Percentiles rank a stretch among this genome's conserved stretches.
phyloP scores from a whole-genome alignment of 2,797 vertebrate genomes.

The Echeneis naucrates region DNA sequence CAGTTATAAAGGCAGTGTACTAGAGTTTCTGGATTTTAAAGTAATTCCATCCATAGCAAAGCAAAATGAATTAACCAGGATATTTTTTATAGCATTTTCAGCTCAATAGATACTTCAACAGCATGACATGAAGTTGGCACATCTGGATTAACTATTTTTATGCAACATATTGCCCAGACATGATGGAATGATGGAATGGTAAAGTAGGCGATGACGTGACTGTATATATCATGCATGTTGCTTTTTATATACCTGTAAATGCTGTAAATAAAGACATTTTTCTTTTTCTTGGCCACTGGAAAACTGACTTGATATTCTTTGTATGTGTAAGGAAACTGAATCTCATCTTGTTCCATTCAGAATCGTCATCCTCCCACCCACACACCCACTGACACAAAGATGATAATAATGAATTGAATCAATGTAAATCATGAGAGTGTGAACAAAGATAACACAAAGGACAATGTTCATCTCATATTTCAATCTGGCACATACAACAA shows the following conservation, averaged over 20 bases:
- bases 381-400: slow-evolving; percentile 16
- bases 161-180: not conserved
- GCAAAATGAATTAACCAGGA: not conserved
- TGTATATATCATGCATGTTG: slow-evolving; percentile 37
- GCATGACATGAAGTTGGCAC: not conserved
- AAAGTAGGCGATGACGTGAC: not conserved
- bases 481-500: not conserved
- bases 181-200: not conserved
- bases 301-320: not conserved
- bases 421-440: slow-evolving; percentile 1
- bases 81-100: slow-evolving; percentile 4
- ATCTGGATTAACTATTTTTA: not conserved
- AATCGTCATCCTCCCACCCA: not conserved
- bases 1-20: not conserved
- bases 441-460: not conserved
- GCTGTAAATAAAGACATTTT: slow-evolving; percentile 48
- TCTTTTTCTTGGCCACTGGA: slow-evolving; percentile 4
- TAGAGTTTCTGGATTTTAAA: slow-evolving; percentile 15
- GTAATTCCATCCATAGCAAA: not conserved
- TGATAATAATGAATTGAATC: slow-evolving; percentile 3
- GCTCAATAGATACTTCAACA: not conserved
- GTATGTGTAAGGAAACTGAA: slow-evolving; percentile 14
- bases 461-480: not conserved
- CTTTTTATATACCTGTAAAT: slow-evolving; percentile 46
- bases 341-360: slow-evolving; percentile 12